Evolutionary conservation across 1,140 invertebrate genomes (phyloP).

Genomic region (Zophobas atratus): DNA sequence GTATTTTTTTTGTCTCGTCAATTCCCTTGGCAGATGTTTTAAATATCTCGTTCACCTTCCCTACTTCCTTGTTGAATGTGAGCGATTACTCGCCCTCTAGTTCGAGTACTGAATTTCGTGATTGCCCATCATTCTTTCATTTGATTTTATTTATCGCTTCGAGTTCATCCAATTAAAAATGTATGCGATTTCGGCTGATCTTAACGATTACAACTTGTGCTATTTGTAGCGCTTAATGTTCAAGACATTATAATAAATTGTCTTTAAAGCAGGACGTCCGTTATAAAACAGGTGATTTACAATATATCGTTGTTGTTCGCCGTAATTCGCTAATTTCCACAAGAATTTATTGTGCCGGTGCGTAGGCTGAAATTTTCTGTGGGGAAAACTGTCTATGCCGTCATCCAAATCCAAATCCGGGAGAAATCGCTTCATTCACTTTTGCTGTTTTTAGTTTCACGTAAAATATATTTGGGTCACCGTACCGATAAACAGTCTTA

Average conservation of each 20-base stretch:
- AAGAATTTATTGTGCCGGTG: conserved; percentile 4
- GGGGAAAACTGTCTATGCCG: conserved; percentile 4
- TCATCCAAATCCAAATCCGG: conserved; percentile 10
- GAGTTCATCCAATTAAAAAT: neutral
- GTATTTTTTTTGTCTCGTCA: conserved; percentile 34
- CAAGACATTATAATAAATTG: conserved; percentile 8
- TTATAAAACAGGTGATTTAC: conserved; percentile 24
- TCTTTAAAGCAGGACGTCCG: conserved; percentile 10
- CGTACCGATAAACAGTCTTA: too few species aligned
- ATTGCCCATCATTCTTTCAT: neutral
- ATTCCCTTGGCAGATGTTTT: conserved; percentile 28
- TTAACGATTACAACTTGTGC: neutral
- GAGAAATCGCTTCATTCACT: conserved; percentile 15
- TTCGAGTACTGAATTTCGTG: neutral
- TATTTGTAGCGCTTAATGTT: neutral
- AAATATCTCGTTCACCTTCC: conserved; percentile 29
- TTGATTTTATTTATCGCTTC: neutral
- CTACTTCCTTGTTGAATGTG: neutral
- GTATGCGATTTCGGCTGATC: neutral
- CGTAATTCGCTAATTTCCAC: conserved; percentile 21
- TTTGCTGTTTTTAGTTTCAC: neutral
- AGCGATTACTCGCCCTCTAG: conserved; percentile 11
- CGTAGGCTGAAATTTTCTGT: conserved; percentile 17
- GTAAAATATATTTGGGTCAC: too few species aligned
- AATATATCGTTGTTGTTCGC: conserved; percentile 6